Conservation (phyloP, 2,113 vertebrate species). For the Genyomyrus donnyi region DNA sequence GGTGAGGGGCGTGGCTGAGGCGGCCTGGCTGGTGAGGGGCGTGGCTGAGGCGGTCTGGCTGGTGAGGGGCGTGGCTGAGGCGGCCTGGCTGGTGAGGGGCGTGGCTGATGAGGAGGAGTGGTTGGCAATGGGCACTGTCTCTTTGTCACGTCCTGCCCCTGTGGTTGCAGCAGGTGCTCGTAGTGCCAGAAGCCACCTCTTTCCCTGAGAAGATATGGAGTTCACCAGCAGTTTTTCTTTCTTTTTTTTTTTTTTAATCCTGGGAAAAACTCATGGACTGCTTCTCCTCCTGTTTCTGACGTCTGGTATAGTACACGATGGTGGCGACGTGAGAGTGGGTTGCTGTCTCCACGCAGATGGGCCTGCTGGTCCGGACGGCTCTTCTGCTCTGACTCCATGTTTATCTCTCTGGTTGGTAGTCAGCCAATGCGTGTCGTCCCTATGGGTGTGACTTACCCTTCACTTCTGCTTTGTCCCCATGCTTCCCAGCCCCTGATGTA, state of each 20-base stretch:
- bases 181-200: background rate
- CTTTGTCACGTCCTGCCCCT: background rate
- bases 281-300: background rate
- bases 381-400: background rate
- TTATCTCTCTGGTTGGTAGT: background rate
- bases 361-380: background rate
- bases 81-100: background rate
- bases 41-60: background rate
- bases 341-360: background rate
- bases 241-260: background rate
- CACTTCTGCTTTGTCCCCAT: background rate
- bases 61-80: background rate
- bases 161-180: background rate
- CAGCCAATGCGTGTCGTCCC: background rate
- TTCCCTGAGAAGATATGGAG: background rate
- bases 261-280: background rate
- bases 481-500: background rate
- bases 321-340: background rate
- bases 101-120: background rate
- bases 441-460: background rate
- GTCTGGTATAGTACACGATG: background rate
- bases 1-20: background rate
- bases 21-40: fast-evolving
- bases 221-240: background rate
- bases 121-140: background rate